Evolutionary conservation across 2,797 vertebrate genomes (phyloP).

Genomic region (Pipistrellus pipistrellus): DNA sequence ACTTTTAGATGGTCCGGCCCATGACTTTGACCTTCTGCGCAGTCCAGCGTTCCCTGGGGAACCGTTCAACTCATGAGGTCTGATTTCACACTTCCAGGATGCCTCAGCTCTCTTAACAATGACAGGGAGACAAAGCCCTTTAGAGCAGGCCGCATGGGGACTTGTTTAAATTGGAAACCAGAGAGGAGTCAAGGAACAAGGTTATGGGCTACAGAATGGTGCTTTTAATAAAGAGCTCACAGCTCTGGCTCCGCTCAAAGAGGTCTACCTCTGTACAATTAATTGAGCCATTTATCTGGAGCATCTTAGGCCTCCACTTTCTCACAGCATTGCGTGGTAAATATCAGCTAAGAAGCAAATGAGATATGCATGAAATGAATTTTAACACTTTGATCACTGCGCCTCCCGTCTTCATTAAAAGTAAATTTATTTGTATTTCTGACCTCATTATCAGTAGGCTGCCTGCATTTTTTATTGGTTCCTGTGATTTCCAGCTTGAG

Average conservation of each 20-base stretch:
- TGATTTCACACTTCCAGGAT: conserved; percentile 95
- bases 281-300: conserved; percentile 99
- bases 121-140: conserved; percentile 97
- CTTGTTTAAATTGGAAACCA: conserved; percentile 95
- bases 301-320: conserved; percentile 94
- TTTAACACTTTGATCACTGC: conserved; percentile 90
- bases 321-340: conserved; percentile 95
- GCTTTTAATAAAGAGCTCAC: conserved; percentile 96
- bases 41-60: conserved; percentile 94
- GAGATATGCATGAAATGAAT: conserved; percentile 90
- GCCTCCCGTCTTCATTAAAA: conserved; percentile 88
- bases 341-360: conserved; percentile 94
- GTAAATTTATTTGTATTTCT: conserved; percentile 89
- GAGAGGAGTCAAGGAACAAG: conserved; percentile 98
- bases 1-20: conserved; percentile 93
- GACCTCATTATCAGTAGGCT: conserved; percentile 86
- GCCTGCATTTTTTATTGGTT: conserved; percentile 79
- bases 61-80: conserved; percentile 94
- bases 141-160: conserved; percentile 95
- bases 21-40: conserved; percentile 94
- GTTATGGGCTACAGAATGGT: conserved; percentile 95
- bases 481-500: conserved; percentile 83
- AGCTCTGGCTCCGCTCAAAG: conserved; percentile 91
- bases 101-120: conserved; percentile 92
- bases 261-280: conserved; percentile 93